Conservation (phyloP, 2,797 vertebrate species). For the Pangasius djambal region DNA sequence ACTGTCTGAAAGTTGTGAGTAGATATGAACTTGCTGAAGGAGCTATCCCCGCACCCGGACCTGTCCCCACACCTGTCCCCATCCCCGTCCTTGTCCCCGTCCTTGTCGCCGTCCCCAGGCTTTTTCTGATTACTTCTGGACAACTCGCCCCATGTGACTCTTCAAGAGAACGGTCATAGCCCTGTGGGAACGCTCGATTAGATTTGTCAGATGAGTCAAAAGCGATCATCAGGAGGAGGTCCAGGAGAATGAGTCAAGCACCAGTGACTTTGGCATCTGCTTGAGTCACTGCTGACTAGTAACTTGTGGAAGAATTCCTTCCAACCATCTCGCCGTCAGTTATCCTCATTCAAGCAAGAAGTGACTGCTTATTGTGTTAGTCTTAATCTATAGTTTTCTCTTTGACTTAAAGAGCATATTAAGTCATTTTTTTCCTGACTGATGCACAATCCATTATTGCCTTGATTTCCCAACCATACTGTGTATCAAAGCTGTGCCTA, state of each 20-base stretch:
- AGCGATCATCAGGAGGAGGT: constrained; percentile 48
- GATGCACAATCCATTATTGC: constrained; percentile 7
- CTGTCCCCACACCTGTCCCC: background rate
- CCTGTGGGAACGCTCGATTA: constrained; percentile 53
- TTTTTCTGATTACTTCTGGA: constrained; percentile 41
- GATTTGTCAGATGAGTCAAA: constrained; percentile 63
- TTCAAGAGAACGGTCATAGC: constrained; percentile 44
- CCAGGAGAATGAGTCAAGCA: constrained; percentile 48
- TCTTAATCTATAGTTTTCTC: constrained; percentile 18
- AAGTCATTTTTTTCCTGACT: background rate
- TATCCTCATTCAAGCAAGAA: background rate
- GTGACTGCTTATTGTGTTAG: background rate
- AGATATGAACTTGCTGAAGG: background rate
- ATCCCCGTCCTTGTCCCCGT: background rate
- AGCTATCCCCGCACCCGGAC: background rate
- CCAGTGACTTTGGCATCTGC: constrained; percentile 19
- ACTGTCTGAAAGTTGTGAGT: background rate
- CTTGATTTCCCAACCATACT: background rate
- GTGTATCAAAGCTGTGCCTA: background rate
- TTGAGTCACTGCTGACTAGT: constrained; percentile 44
- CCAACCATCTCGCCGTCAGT: background rate
- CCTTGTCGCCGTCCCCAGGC: background rate
- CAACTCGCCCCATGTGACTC: constrained; percentile 30
- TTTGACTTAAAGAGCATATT: background rate
- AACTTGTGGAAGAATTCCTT: background rate